Conservation (phyloP, 1,140 invertebrate genomes). For the Drosophila parabipectinata region DNA sequence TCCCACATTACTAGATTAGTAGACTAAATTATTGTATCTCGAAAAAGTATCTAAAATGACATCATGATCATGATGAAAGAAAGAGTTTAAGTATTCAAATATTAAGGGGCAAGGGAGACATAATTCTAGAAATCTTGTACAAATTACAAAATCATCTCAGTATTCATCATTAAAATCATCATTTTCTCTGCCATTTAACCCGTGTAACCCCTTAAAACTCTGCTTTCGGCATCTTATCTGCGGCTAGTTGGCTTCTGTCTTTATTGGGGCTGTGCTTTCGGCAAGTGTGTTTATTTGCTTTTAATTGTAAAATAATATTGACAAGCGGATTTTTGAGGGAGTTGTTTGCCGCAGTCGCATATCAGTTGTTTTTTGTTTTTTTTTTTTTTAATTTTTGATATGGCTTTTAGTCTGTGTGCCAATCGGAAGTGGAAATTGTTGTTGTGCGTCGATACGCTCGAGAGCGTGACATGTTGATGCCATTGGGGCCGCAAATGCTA, state of each 20-base stretch:
- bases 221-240: slow-evolving; percentile 43
- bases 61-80: too few species aligned
- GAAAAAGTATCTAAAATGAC: too few species aligned
- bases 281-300: slow-evolving; percentile 53
- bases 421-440: slow-evolving; percentile 78
- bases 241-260: slow-evolving; percentile 28
- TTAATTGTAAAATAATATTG: slow-evolving; percentile 69
- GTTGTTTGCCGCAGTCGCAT: slow-evolving; percentile 47
- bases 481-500: slow-evolving; percentile 5
- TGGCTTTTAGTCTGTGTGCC: slow-evolving; percentile 31
- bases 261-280: slow-evolving; percentile 34
- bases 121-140: too few species aligned
- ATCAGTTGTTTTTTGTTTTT: slow-evolving; percentile 22
- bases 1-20: too few species aligned
- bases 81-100: too few species aligned
- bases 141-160: too few species aligned
- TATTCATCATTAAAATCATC: too few species aligned
- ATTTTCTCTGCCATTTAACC: too few species aligned
- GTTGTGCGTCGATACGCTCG: slow-evolving; percentile 64
- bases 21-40: too few species aligned
- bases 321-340: slow-evolving; percentile 49
- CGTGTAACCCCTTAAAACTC: slow-evolving; percentile 6
- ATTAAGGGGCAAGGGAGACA: too few species aligned
- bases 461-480: slow-evolving; percentile 53
- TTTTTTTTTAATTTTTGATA: slow-evolving; percentile 20